Conservation (phyloP, 2,113 vertebrate species). For the Crotalus viridis region DNA sequence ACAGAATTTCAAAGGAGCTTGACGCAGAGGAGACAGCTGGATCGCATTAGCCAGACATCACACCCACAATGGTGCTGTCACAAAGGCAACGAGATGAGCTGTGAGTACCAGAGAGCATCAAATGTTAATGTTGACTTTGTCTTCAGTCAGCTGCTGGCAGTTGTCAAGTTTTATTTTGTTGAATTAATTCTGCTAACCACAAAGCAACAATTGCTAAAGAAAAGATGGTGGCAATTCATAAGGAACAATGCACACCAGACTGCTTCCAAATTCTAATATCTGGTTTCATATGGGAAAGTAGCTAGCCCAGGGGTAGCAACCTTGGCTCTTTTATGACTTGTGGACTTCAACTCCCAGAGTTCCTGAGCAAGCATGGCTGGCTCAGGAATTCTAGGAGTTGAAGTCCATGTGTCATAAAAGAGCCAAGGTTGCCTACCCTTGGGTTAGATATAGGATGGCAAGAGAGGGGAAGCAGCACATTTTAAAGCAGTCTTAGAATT, state of each 20-base stretch:
- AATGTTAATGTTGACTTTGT: background rate
- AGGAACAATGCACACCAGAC: background rate
- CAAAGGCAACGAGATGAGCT: conserved; percentile 99
- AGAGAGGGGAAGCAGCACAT: background rate
- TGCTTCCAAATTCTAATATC: background rate
- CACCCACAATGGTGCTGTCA: conserved; percentile 95
- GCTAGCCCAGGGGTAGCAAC: too few relatives aligned
- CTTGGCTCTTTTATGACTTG: too few relatives aligned
- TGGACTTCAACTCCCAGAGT: too few relatives aligned
- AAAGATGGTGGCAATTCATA: background rate
- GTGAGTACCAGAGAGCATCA: conserved; percentile 76
- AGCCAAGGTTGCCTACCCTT: too few relatives aligned
- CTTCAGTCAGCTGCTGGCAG: background rate
- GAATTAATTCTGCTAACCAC: background rate
- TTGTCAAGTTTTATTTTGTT: background rate
- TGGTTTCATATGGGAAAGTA: background rate
- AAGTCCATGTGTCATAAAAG: too few relatives aligned
- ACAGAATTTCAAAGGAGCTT: conserved; percentile 70
- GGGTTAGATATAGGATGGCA: background rate
- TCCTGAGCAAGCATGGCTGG: too few relatives aligned
- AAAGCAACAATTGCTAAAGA: background rate
- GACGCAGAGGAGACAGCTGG: conserved; percentile 77
- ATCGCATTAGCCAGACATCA: conserved; percentile 69
- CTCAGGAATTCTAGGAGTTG: too few relatives aligned
- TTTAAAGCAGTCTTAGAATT: background rate